A percentile compares a stretch with the other conserved stretches of the same genome.
These are phyloP conservation scores for Epizoanthus rinbou DNA, from an alignment of 92 coral and sea anemone species.

Conservation along the genomic window DNA sequence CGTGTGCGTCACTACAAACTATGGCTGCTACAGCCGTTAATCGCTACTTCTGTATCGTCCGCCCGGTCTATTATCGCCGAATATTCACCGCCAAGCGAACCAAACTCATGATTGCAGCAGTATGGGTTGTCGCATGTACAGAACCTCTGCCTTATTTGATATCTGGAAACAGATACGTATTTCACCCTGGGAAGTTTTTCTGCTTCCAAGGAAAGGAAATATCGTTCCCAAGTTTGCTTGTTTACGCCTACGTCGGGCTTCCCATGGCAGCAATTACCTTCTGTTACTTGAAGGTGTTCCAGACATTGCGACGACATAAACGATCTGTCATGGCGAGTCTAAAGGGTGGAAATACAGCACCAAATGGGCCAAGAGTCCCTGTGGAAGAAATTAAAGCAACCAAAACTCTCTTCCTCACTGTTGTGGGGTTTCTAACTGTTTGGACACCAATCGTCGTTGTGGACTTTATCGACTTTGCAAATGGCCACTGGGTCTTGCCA, in stretches of 20 bases:
- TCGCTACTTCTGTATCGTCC: conserved; percentile 63
- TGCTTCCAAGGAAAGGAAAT: conserved; percentile 56
- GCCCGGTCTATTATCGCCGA: conserved; percentile 41
- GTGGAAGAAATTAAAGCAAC: conserved; percentile 57
- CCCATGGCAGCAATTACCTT: conserved; percentile 49
- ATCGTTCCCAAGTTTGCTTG: conserved; percentile 43
- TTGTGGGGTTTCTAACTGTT: conserved; percentile 52
- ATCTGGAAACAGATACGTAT: conserved; percentile 33
- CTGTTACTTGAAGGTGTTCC: conserved; percentile 55
- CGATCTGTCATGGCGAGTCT: conserved; percentile 6
- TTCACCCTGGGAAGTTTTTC: conserved; percentile 57
- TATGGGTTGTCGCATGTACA: conserved; percentile 47
- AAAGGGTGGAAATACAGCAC: background rate
- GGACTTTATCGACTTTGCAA: conserved; percentile 54
- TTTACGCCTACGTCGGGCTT: conserved; percentile 48
- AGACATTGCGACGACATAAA: conserved; percentile 50
- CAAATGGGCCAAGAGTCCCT: background rate
- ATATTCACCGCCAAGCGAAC: conserved; percentile 53
- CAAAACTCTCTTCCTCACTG: conserved; percentile 54
- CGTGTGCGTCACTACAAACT: conserved; percentile 61
- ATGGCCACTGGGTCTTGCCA: conserved; percentile 49
- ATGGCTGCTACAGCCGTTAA: conserved; percentile 68
- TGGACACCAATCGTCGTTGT: conserved; percentile 57
- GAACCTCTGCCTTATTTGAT: conserved; percentile 48
- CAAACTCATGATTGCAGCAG: conserved; percentile 33